Conservation (phyloP, 2,888 invertebrate genomes). For the Vesta saturnalis region DNA sequence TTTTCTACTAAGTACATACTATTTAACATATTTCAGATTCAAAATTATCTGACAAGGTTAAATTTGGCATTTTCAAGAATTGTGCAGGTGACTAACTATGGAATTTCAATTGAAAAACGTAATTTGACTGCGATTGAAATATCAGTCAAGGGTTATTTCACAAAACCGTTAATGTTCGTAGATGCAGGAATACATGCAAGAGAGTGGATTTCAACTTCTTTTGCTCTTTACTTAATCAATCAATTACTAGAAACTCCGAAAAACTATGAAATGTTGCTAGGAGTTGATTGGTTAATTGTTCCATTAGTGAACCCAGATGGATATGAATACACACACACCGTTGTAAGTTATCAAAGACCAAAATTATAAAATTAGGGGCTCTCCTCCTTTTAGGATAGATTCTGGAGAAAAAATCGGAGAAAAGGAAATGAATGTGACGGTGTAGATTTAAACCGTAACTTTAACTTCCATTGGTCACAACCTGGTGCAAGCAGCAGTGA, state of each 20-base stretch:
- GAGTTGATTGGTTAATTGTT: conserved; percentile 73
- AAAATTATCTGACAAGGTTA: no score
- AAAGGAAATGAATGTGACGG: conserved; percentile 68
- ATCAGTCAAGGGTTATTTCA: no score
- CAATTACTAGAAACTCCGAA: conserved; percentile 70
- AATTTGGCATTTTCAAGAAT: no score
- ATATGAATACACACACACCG: conserved; percentile 69
- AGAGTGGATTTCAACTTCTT: conserved; percentile 77
- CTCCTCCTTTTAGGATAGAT: conserved; percentile 31
- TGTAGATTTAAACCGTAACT: conserved; percentile 82
- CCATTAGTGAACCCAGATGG: conserved; percentile 81
- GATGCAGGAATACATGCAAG: conserved; percentile 73
- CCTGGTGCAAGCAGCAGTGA: conserved; percentile 45
- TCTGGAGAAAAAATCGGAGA: conserved; percentile 75
- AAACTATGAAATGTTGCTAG: conserved; percentile 66
- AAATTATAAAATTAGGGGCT: no score
- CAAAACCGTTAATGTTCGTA: conserved; percentile 69
- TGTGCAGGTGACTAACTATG: no score
- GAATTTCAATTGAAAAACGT: no score
- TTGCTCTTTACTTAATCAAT: conserved; percentile 72
- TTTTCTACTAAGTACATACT: no score
- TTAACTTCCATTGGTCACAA: conserved; percentile 73
- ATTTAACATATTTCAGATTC: no score
- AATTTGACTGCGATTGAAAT: no score
- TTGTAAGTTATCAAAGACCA: no score